These are phyloP conservation scores for Saxidomus purpurata DNA, from an alignment of 1,140 invertebrate species.

Conservation along the genomic window DNA sequence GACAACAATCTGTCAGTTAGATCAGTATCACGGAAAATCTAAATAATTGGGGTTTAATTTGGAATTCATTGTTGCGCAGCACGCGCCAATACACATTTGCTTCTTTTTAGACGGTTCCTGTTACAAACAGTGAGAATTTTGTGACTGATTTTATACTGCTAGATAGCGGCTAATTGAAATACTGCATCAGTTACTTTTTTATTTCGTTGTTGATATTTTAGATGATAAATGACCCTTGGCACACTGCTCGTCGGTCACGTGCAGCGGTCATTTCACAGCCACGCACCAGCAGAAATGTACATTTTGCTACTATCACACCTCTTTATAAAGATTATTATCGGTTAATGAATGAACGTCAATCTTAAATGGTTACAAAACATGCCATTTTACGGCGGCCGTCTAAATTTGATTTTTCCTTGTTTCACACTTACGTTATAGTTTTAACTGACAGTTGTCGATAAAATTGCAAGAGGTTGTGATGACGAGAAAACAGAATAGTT, in stretches of 20 bases:
- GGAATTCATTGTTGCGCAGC: conserved; percentile 31
- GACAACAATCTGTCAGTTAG: conserved; percentile 60
- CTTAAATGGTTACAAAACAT: conserved; percentile 23
- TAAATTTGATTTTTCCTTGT: background rate
- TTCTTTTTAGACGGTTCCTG: conserved; percentile 20
- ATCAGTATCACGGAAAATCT: conserved; percentile 55
- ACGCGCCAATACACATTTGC: conserved; percentile 18
- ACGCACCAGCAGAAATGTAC: background rate
- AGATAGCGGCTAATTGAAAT: conserved; percentile 54
- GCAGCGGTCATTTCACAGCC: conserved; percentile 36
- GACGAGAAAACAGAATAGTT: no score
- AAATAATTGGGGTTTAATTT: conserved; percentile 55
- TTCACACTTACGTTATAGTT: background rate
- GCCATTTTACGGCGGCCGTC: background rate
- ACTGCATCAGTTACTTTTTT: conserved; percentile 41
- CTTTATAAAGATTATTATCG: conserved; percentile 7
- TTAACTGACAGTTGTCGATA: background rate
- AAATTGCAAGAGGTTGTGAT: background rate
- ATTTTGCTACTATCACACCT: conserved; percentile 8
- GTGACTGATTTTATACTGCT: conserved; percentile 9
- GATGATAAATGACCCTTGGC: conserved; percentile 28
- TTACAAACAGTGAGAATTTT: conserved; percentile 17
- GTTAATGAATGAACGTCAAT: conserved; percentile 1
- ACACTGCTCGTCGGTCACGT: background rate
- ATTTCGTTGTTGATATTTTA: conserved; percentile 12